phyloP scores from a whole-genome alignment of 2,888 invertebrate genomes.

The Papilio gigon region DNA sequence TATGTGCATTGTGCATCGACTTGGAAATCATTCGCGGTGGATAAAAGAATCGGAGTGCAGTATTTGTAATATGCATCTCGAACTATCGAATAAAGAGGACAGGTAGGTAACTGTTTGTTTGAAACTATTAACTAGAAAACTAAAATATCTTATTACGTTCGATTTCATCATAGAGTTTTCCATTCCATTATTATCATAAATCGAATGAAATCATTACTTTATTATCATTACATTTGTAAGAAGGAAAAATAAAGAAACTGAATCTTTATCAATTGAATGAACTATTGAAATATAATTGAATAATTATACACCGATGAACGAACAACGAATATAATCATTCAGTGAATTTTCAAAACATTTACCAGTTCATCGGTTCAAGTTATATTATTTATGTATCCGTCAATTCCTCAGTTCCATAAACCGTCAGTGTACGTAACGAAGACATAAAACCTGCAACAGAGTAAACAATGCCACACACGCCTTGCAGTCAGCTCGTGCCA shows the following conservation, averaged over 20 bases:
- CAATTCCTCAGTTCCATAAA: too few relatives aligned
- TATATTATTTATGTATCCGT: too few relatives aligned
- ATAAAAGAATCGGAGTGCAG: slow-evolving; percentile 54
- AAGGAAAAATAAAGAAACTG: too few relatives aligned
- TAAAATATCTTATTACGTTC: too few relatives aligned
- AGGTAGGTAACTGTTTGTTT: too few relatives aligned
- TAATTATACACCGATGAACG: too few relatives aligned
- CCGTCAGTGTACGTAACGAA: slow-evolving; percentile 41
- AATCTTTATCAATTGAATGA: too few relatives aligned
- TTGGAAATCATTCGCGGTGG: slow-evolving; percentile 51
- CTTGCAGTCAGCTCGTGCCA: background rate
- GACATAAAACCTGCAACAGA: background rate
- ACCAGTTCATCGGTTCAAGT: background rate
- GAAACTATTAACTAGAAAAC: too few relatives aligned
- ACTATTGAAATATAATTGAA: too few relatives aligned
- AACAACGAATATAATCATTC: background rate
- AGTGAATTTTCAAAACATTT: background rate
- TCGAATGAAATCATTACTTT: too few relatives aligned
- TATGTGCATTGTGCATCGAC: slow-evolving; percentile 53
- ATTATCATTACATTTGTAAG: too few relatives aligned
- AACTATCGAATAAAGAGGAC: slow-evolving; percentile 47
- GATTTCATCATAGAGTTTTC: too few relatives aligned
- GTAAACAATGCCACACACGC: background rate
- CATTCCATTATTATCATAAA: background rate
- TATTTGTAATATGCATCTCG: slow-evolving; percentile 56